Conservation (phyloP, 2,797 vertebrate genomes). For the Ambastaia sidthimunki region DNA sequence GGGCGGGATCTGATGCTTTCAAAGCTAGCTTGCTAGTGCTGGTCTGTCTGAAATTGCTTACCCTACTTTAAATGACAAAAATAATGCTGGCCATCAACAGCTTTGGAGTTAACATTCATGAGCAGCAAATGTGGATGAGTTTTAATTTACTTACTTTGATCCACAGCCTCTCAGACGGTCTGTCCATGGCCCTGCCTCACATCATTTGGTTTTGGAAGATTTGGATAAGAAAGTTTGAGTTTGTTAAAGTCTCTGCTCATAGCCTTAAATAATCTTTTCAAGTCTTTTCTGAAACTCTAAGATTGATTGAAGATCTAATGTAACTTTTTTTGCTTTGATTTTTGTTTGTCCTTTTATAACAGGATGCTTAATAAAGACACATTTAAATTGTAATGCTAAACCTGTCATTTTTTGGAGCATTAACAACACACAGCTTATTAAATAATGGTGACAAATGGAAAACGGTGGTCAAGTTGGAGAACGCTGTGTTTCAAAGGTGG, state of each 20-base stretch:
- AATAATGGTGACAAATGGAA: neutral
- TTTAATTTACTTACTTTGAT: no score
- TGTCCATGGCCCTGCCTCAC: neutral
- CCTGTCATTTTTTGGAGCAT: neutral
- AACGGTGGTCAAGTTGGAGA: neutral
- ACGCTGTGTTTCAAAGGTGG: conserved; percentile 29
- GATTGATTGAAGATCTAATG: no score
- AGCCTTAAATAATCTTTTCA: neutral
- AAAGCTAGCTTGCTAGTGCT: no score
- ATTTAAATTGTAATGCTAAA: conserved; percentile 7
- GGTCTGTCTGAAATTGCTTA: no score
- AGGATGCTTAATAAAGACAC: neutral
- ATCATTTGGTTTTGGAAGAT: neutral
- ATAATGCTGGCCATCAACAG: no score
- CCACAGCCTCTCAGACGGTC: neutral
- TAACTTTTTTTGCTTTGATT: neutral
- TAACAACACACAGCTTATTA: conserved; percentile 12
- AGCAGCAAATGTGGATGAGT: no score
- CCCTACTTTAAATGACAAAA: no score
- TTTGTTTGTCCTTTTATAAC: no score
- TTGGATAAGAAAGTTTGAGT: neutral
- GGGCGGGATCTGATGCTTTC: no score
- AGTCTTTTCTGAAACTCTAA: neutral
- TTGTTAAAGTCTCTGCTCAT: neutral
- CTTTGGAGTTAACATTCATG: no score